phyloP scores from a whole-genome alignment of 30 jellyfish, hydroid and myxozoan species.

The Calvadosia cruxmelitensis region DNA sequence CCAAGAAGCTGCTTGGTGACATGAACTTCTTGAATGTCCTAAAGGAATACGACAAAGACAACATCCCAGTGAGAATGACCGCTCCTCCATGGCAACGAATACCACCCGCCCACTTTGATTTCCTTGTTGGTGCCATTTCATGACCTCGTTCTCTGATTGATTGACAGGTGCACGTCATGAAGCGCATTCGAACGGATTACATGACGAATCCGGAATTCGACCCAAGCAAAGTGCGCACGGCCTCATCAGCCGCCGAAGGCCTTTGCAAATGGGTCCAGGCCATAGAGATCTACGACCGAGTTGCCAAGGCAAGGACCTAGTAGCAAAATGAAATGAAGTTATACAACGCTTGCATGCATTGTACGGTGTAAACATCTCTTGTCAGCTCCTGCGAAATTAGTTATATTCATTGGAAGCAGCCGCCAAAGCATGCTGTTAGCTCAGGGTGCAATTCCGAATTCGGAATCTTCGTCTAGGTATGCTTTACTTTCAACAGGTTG shows the following conservation, averaged over 20 bases:
- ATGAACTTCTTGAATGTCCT: constrained; percentile 73
- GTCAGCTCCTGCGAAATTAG: no score
- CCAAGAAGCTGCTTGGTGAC: constrained; percentile 92
- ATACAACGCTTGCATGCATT: no score
- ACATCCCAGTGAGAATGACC: constrained; percentile 69
- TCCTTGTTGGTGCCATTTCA: background rate
- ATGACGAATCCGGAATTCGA: constrained; percentile 87
- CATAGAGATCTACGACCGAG: constrained; percentile 93
- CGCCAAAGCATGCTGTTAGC: no score
- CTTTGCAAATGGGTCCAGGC: constrained; percentile 97
- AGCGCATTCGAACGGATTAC: constrained; percentile 76
- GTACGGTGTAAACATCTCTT: no score
- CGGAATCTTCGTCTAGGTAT: no score
- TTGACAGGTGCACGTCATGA: constrained; percentile 65
- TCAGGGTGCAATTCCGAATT: no score
- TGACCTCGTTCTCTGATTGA: background rate
- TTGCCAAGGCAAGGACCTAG: constrained; percentile 65
- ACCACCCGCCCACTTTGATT: background rate
- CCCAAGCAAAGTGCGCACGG: constrained; percentile 84
- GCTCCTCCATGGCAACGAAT: background rate
- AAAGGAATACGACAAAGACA: constrained; percentile 80
- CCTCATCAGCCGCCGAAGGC: constrained; percentile 99
- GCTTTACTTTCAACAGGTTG: constrained; percentile 33
- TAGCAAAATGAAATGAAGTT: no score
- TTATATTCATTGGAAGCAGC: no score